Conservation (phyloP, 2,797 vertebrate genomes). For the Sylvilagus floridanus region DNA sequence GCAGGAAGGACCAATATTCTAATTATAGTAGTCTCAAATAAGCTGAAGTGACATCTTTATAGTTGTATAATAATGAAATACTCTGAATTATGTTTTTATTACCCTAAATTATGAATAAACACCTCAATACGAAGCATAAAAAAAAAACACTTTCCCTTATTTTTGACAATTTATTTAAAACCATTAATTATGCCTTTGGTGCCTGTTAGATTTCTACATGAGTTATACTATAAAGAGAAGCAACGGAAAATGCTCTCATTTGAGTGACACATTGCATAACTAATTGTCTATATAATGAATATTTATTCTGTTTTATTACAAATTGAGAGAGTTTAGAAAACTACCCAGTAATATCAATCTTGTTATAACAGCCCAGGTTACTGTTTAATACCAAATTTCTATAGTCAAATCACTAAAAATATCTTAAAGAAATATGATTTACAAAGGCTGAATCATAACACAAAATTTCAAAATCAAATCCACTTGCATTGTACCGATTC, state of each 20-base stretch:
- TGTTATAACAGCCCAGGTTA: background rate
- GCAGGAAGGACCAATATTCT: constrained; percentile 69
- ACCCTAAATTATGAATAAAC: constrained; percentile 69
- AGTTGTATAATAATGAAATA: constrained; percentile 64
- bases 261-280: background rate
- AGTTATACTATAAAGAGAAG: constrained; percentile 39
- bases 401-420: constrained; percentile 38
- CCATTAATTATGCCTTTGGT: constrained; percentile 69
- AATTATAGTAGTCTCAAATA: constrained; percentile 67
- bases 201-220: constrained; percentile 23
- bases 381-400: constrained; percentile 54
- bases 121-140: constrained; percentile 70
- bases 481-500: constrained; percentile 5
- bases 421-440: constrained; percentile 56
- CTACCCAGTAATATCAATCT: background rate
- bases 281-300: constrained; percentile 63
- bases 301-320: constrained; percentile 38
- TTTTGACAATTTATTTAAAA: constrained; percentile 68
- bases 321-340: constrained; percentile 7
- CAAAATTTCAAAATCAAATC: constrained; percentile 49
- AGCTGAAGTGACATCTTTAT: constrained; percentile 69
- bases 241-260: constrained; percentile 25
- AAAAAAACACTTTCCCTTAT: constrained; percentile 57
- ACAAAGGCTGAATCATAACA: constrained; percentile 18
- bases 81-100: constrained; percentile 55